These are phyloP conservation scores for Lycocerus yunnanus DNA, from an alignment of 2,888 invertebrate genomes.

Conservation along the genomic window DNA sequence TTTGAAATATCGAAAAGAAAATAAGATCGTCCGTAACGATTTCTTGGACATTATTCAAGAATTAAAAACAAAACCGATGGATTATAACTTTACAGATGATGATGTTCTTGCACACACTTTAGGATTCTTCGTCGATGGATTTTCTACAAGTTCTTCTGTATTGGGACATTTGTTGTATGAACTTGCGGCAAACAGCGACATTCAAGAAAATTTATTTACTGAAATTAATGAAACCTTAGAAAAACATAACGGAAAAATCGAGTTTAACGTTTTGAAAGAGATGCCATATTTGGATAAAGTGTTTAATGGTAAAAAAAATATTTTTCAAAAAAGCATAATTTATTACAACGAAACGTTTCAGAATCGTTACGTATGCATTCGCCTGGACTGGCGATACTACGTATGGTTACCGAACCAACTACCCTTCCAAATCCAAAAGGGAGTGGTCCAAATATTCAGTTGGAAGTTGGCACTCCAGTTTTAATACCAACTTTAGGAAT, in stretches of 20 bases:
- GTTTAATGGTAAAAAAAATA: conserved; percentile 54
- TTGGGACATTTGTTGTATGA: conserved; percentile 52
- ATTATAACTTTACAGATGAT: conserved; percentile 37
- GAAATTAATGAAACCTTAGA: conserved; percentile 49
- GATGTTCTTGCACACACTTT: conserved; percentile 50
- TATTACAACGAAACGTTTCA: conserved; percentile 19
- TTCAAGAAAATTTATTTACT: conserved; percentile 52
- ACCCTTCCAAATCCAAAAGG: conserved; percentile 30
- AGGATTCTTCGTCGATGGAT: conserved; percentile 57
- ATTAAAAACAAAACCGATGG: conserved; percentile 37
- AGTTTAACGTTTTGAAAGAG: conserved; percentile 53
- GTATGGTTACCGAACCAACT: conserved; percentile 36
- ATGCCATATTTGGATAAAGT: conserved; percentile 58
- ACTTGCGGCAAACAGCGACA: conserved; percentile 51
- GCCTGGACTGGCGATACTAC: conserved; percentile 33
- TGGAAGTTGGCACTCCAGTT: conserved; percentile 34
- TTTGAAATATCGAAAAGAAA: conserved; percentile 50
- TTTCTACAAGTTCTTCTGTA: conserved; percentile 56
- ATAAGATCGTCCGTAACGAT: conserved; percentile 52
- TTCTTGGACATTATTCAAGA: conserved; percentile 54
- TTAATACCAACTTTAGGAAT: conserved; percentile 32
- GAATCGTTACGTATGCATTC: conserved; percentile 46
- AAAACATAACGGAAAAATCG: conserved; percentile 46
- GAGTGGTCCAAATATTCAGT: conserved; percentile 28
- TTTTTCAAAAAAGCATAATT: not conserved